These are phyloP conservation scores for Pollenia amentaria DNA, from an alignment of 2,888 invertebrate species.

Conservation along the genomic window DNA sequence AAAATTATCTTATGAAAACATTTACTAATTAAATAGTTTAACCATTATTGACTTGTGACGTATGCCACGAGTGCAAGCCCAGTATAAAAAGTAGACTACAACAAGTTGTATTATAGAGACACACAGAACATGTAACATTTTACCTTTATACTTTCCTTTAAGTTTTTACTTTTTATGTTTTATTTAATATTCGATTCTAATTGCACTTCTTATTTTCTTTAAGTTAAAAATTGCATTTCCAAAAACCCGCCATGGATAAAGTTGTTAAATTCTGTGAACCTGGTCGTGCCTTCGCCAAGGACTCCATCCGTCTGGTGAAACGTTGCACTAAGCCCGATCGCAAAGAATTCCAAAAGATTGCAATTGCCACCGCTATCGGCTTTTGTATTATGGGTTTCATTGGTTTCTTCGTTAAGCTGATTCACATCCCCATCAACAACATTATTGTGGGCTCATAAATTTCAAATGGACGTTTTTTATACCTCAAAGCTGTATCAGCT, in stretches of 20 bases:
- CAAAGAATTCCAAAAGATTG: slow-evolving; percentile 99
- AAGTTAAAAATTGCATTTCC: slow-evolving; percentile 36
- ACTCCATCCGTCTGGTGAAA: slow-evolving; percentile 98
- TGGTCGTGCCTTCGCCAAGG: slow-evolving; percentile 98
- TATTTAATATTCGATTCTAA: not conserved
- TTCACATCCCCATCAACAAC: slow-evolving; percentile 99
- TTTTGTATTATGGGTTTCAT: slow-evolving; percentile 99
- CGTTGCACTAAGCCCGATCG: slow-evolving; percentile 99
- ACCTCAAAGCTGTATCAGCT: slow-evolving; percentile 71
- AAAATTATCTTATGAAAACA: not conserved
- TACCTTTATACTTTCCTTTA: slow-evolving; percentile 13
- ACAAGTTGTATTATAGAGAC: slow-evolving; percentile 8
- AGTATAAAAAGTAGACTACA: slow-evolving; percentile 34
- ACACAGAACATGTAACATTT: not conserved
- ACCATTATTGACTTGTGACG: slow-evolving; percentile 71
- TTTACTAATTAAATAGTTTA: not conserved
- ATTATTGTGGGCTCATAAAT: slow-evolving; percentile 94
- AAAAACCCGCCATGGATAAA: slow-evolving; percentile 93
- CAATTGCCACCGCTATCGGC: slow-evolving; percentile 99
- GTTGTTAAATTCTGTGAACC: slow-evolving; percentile 97
- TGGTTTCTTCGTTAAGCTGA: slow-evolving; percentile 99
- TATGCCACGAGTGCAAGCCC: slow-evolving; percentile 79
- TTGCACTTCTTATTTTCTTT: slow-evolving; percentile 9
- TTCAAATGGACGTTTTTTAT: slow-evolving; percentile 57
- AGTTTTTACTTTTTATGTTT: not conserved